Evolutionary conservation across 1,140 invertebrate genomes (phyloP), one percentile per base, ranked within the genome.

Genomic region (Cylas formicarius): DNA sequence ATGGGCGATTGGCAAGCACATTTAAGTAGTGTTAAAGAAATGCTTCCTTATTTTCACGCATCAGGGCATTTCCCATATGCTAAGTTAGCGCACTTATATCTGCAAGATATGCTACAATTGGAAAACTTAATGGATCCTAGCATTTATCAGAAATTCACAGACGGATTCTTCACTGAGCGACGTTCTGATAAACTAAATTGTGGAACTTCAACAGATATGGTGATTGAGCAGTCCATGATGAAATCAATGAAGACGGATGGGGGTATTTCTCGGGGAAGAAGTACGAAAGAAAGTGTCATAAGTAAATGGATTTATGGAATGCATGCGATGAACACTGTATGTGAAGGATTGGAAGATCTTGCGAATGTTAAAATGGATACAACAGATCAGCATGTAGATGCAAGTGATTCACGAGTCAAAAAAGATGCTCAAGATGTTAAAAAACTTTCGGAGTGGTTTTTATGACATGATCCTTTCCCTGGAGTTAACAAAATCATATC

Each of bases 31-130:
- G 41, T 66, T 21, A 63, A 50, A 52, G 50, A 52, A 52, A 72
- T 72, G 65, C 52, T 71, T 19, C 67, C 65, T 39, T 68, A 64
- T 48, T 67, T 70, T 44, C 65, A 68, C 43, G 66, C 68, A 17
- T 47, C 55, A 39, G 63, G 61, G 6, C 60, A 66, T 50, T 57
- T 60, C 37, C 31, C 49, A 24, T 38, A 38, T 23, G 35, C 35
- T 24, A 38, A 10, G 16, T 35, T 11, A 32, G n/a, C 40, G 27
- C 40, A 32, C 20, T 27, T 42, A 11, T 42, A 42, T 11, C 7
- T 42, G 19, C 40, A 42, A 20, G 28, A 42, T 14, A 42, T 42
- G 40, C 10, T 42, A 11, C 17, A 42, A 32, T 42, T 42, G 17
- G 28, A 42, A 1, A 10, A 42, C 2, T 4, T 5, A 11, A 42